A percentile compares a stretch with the other conserved stretches of the same genome.
phyloP scores from a whole-genome alignment of 2,113 vertebrate species.

The Phaethon lepturus region DNA sequence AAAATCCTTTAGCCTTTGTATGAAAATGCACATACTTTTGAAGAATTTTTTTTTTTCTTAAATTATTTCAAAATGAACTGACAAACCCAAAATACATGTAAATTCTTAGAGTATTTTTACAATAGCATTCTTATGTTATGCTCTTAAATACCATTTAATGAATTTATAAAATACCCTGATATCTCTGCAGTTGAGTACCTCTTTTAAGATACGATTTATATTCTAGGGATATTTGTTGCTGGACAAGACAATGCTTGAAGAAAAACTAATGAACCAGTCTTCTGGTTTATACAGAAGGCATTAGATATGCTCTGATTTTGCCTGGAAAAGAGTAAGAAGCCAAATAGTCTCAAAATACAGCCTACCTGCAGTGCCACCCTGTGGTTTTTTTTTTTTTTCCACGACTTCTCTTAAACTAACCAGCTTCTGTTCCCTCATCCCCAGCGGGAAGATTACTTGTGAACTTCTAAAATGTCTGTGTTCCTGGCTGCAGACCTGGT shows the following conservation, averaged over 20 bases:
- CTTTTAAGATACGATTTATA: neutral
- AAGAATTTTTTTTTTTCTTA: neutral
- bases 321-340: neutral
- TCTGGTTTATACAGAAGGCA: neutral
- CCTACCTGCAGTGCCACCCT: constrained; percentile 52
- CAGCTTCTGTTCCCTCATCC: neutral
- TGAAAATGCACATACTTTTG: neutral
- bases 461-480: neutral
- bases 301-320: constrained; percentile 10
- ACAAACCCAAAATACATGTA: accelerated
- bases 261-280: neutral
- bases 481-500: neutral
- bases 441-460: accelerated
- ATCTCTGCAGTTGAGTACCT: neutral
- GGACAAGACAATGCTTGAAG: neutral
- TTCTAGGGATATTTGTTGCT: neutral
- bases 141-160: neutral
- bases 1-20: neutral
- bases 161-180: neutral
- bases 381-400: constrained; percentile 24
- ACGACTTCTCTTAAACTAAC: neutral
- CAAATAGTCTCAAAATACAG: neutral
- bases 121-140: neutral
- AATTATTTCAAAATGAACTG: neutral
- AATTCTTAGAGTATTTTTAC: neutral